phyloP scores from a whole-genome alignment of 2,888 invertebrate genomes.

The Drosophila neotestacea region DNA sequence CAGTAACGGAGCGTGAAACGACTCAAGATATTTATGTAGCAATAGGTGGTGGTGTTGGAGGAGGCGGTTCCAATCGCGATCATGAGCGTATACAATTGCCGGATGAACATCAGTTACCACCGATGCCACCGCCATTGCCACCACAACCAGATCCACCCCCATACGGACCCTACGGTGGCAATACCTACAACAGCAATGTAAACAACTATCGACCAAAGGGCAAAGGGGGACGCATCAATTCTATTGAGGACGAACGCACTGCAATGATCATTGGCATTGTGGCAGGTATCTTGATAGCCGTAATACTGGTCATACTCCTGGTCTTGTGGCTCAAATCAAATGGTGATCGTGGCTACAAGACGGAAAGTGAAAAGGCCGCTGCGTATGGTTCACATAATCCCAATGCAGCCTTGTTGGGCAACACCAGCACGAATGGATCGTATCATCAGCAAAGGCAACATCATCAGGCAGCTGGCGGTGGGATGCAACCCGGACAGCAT shows the following conservation, averaged over 20 bases:
- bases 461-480: slow-evolving; percentile 63
- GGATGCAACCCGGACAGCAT: slow-evolving; percentile 50
- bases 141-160: slow-evolving; percentile 80
- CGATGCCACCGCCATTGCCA: slow-evolving; percentile 76
- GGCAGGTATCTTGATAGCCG: slow-evolving; percentile 95
- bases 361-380: slow-evolving; percentile 92
- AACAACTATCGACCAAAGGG: slow-evolving; percentile 84
- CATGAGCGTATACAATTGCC: slow-evolving; percentile 77
- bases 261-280: slow-evolving; percentile 95
- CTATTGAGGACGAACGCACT: slow-evolving; percentile 90
- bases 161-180: slow-evolving; percentile 73
- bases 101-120: slow-evolving; percentile 74
- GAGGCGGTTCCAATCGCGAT: slow-evolving; percentile 43
- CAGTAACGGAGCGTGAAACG: slow-evolving; percentile 82
- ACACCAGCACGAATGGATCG: slow-evolving; percentile 86
- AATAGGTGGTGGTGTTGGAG: slow-evolving; percentile 46
- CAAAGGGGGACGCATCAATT: slow-evolving; percentile 87
- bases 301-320: slow-evolving; percentile 94
- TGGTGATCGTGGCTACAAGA: slow-evolving; percentile 96
- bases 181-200: slow-evolving; percentile 79
- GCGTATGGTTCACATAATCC: slow-evolving; percentile 90
- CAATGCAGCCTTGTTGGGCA: slow-evolving; percentile 91
- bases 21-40: slow-evolving; percentile 80
- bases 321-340: slow-evolving; percentile 95
- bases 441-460: slow-evolving; percentile 85